Evolutionary conservation across 2,113 vertebrate genomes (phyloP), one percentile per base, ranked within the genome.

Genomic region (Pelmatolapia mariae): DNA sequence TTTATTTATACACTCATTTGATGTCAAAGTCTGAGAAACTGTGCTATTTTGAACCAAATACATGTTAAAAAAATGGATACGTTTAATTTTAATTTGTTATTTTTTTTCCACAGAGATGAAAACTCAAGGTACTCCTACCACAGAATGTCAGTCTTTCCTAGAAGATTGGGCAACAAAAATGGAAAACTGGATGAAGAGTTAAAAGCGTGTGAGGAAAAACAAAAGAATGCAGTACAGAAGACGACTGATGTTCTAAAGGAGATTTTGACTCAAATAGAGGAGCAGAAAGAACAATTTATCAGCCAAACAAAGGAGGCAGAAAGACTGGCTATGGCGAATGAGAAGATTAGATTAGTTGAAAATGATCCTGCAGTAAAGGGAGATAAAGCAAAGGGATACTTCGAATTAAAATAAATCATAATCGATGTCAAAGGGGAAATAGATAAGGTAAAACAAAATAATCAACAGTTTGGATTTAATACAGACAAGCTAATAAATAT

Each of bases 41-140:
- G 18, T n/a, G 0, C 0, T 1, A 38, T 66, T 66, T 38, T 66
- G 61, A 38, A 22, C 33, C 22, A 1, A 10, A 68, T 22, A 0
- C n/a, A 68, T 40, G 36, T 22, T 2, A 2, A 38, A 56, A 59
- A 57, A 57, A n/a, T 57, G 56, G 8, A 29, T 57, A 9, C 29
- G 0, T 59, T 29, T 1, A 8, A 26, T 57, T 0, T 57, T 1
- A 8, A 26, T 26, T 57, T 57, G 2, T n/a, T n/a, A n/a, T n/a
- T n/a, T n/a, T 57, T 57, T 66, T 8, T 0, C 33, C 3, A 8
- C 63, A 68, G 63, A 22, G 63, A 5, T 12, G 19, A 22, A 68
- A 38, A n/a, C n/a, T n/a, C n/a, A n/a, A n/a, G n/a, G 15, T 0
- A n/a, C n/a, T 13, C 33, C 1, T n/a, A 4, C 0, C 11, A 9